phyloP scores from a whole-genome alignment of 2,888 invertebrate species.

The Aradus depressus region DNA sequence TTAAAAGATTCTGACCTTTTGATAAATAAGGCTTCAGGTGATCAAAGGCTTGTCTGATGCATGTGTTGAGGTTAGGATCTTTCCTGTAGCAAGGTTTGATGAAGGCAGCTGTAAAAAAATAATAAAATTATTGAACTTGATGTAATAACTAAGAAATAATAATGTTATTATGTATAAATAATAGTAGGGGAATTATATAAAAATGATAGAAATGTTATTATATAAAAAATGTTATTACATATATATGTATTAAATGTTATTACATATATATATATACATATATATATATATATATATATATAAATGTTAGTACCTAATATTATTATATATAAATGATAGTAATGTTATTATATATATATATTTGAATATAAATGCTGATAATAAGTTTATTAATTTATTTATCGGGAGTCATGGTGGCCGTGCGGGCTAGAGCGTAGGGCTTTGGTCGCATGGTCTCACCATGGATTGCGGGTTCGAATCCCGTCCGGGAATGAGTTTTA shows the following conservation, averaged over 20 bases:
- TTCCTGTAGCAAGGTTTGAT: conserved; percentile 55
- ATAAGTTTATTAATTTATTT: background rate
- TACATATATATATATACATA: conserved; percentile 1
- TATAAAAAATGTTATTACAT: background rate
- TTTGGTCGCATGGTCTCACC: too few species aligned
- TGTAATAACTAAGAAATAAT: background rate
- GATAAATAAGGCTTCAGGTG: conserved; percentile 60
- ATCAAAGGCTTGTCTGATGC: conserved; percentile 57
- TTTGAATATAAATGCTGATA: background rate
- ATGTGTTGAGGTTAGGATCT: conserved; percentile 53
- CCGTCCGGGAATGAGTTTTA: too few species aligned
- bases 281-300: conserved; percentile 6
- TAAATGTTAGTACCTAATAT: conserved; percentile 13
- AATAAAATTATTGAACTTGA: background rate
- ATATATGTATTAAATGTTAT: background rate
- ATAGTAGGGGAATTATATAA: background rate
- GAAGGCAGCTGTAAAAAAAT: conserved; percentile 52
- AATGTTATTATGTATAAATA: background rate
- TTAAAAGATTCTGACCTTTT: too few species aligned
- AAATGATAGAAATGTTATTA: background rate
- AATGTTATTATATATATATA: conserved; percentile 1
- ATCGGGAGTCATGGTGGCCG: too few species aligned
- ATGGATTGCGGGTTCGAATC: too few species aligned
- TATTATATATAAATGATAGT: background rate
- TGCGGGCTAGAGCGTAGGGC: too few species aligned